Evolutionary conservation across 1,140 invertebrate genomes (phyloP), one percentile per base, ranked within the genome.

Genomic region (Trichoplusia ni): DNA sequence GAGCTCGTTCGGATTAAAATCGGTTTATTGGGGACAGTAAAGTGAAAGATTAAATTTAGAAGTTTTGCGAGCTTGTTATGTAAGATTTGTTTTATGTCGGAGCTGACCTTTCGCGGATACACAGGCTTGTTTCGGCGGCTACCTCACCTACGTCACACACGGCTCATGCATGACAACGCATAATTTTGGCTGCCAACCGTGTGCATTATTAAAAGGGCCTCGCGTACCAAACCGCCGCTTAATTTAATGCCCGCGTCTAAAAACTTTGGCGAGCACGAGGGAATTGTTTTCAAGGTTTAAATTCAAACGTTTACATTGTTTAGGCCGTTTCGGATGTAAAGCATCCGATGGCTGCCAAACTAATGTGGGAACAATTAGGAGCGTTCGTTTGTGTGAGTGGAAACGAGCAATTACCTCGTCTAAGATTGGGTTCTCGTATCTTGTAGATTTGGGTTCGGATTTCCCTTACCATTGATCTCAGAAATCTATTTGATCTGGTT

Each of bases 151-250:
- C 51, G 51, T 54, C 51, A 54, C 51, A 37, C 53, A 47, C 38
- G 21, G 64, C 44, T 60, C 61, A 69, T 69, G 70, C 77, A 77
- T 77, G 77, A 75, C 69, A 70, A 70, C 72, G 74, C 74, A 77
- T 79, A 70, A 65, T 65, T 47, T 27, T 51, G 64, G 31, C 56
- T 23, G 33, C 63, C 58, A 42, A 33, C 49, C 9, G 59, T 62
- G 16, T 80, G 69, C 77, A 80, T 80, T 80, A 80, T 77, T 77
- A 75, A 80, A 69, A 58, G 42, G 61, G 72, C 47, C 56, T 67
- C 44, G 56, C 51, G 64, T 59, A 67, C 61, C 42, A 75, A 54
- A 66, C 40, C 53, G 40, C 49, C 42, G 66, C 73, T 71, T 69
- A 75, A 75, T 75, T 71, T 70, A 67, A 71, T 69, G 58, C 40